Percentiles rank a stretch among this genome's conserved stretches.
These are phyloP conservation scores for Lepidocolaptes lacrymiger DNA, from an alignment of 2,797 vertebrate species.

Conservation along the genomic window DNA sequence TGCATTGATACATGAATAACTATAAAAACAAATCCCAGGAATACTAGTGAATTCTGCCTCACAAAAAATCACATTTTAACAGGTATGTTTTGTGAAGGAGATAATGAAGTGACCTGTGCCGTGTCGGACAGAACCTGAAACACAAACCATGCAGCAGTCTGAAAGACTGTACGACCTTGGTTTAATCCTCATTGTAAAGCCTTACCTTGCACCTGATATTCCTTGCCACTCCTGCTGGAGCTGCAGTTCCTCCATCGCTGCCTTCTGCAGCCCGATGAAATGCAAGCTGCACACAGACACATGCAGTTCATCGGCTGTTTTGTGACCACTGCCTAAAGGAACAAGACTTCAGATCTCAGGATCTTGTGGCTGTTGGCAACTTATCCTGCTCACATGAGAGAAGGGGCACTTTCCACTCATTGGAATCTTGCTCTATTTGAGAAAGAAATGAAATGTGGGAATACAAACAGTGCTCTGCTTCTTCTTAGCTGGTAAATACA, in stretches of 20 bases:
- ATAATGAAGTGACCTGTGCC: background rate
- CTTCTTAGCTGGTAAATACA: background rate
- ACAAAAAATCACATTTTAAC: background rate
- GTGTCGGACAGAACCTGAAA: background rate
- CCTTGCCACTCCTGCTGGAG: background rate
- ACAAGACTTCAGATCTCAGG: background rate
- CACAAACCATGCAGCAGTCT: background rate
- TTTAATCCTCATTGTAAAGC: background rate
- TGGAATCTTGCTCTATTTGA: background rate
- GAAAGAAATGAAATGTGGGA: background rate
- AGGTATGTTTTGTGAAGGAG: background rate
- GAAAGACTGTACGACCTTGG: background rate
- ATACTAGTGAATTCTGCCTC: background rate
- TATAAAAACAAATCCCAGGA: background rate
- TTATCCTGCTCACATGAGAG: background rate
- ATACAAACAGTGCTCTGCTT: background rate
- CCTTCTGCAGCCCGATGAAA: background rate
- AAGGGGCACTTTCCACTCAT: background rate
- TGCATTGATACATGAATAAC: background rate
- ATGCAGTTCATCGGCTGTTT: background rate
- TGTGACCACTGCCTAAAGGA: background rate
- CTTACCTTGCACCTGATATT: background rate
- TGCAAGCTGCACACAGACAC: fast-evolving
- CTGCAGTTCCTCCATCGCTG: background rate
- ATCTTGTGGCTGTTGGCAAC: background rate